Evolutionary conservation across 2,113 vertebrate species (phyloP).

Genomic region (Nibea albiflora): DNA sequence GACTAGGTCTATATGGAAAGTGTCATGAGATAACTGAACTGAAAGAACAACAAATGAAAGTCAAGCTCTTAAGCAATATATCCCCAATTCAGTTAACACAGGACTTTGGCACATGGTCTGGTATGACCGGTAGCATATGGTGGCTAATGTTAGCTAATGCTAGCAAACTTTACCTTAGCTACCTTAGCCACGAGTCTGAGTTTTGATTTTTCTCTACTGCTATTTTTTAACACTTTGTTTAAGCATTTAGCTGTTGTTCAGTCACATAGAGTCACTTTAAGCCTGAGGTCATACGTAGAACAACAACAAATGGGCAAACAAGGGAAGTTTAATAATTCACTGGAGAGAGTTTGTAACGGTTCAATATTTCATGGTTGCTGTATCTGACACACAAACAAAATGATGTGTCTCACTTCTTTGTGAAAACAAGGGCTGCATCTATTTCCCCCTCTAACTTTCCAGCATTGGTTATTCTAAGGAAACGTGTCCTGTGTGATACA

Average conservation of each 20-base stretch:
- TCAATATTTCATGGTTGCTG: neutral
- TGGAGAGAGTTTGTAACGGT: neutral
- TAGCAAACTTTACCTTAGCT: neutral
- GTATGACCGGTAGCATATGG: neutral
- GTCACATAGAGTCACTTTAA: neutral
- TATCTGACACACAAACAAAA: neutral
- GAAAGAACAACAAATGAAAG: neutral
- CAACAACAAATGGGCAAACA: neutral
- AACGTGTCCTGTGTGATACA: constrained; percentile 59
- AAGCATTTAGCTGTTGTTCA: neutral
- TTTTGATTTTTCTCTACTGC: neutral
- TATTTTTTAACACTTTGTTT: neutral
- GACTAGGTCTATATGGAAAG: no score
- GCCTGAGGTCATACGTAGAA: neutral
- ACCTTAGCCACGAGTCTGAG: neutral
- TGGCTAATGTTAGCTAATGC: neutral
- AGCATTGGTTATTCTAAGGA: constrained; percentile 8
- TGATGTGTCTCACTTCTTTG: neutral
- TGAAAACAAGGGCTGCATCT: neutral
- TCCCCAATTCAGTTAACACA: neutral
- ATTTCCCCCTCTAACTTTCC: neutral
- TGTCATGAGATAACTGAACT: no score
- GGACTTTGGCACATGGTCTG: neutral
- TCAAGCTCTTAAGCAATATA: neutral
- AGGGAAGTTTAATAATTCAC: neutral